Base-by-base conservation (phyloP, 37 sponge, comb jelly and placozoan species). In the Haliclona indistincta region DNA sequence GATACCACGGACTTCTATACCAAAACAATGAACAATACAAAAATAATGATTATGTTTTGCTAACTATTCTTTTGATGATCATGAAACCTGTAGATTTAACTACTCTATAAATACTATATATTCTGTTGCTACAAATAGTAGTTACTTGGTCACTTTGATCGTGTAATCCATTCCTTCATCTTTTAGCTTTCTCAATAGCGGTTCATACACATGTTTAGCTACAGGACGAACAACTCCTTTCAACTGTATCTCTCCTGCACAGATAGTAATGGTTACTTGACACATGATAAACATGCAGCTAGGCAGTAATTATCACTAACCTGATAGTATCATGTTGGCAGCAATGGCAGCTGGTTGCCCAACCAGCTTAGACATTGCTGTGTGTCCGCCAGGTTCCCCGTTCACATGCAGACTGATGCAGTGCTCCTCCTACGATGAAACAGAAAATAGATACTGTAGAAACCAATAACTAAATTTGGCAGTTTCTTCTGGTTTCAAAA, bases 271-370 rank as follows among this genome's bases (percentile, higher is more conserved):
- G 39, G 2, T 39, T 1, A 81, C 26, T 56, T 69, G 10, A 13
- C 5, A 70, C 3, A 43, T 33, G 2, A 54, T 26, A 6, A 54
- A 53, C 74, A 53, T 60, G 63, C 58, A 29, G 11, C 15, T 43
- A 69, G 2, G 39, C 6, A 38, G 25, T 38, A 61, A n/a, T 61
- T n/a, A 10, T 29, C 0, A 56, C 81, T 55, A 38, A 90, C 91
- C 91, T 40, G 43, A 23, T 6, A 90, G 54, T 36, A 97, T 83
- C 80, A 95, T 65, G 42, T 87, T 86, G 5, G 95, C 87, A 38
- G 91, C 93, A 32, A 97, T 97, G 64, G 90, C 99, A 40, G 88
- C 68, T 1, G 99, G 93, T 40, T 77, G 47, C 8, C 99, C 99
- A 4, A 97, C 99, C 45, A 73, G 63, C 64, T 73, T 71, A 13